Evolutionary conservation across 2,113 vertebrate species (phyloP).

Genomic region (Herpetotheres cachinnans): DNA sequence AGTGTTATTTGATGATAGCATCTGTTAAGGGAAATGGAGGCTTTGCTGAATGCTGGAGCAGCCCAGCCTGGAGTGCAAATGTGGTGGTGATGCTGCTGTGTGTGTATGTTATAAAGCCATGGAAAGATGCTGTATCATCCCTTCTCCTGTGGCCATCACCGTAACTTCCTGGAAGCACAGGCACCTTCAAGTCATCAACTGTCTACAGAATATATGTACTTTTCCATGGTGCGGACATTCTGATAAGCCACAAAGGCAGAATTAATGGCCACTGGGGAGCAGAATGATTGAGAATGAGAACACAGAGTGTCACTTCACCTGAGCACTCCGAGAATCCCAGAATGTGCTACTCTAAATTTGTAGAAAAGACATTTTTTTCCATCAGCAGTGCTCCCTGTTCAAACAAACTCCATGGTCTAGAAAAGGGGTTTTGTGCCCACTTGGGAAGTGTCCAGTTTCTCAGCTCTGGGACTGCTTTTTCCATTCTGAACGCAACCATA

Average conservation of each 20-base stretch:
- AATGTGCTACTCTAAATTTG: not conserved
- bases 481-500: constrained; percentile 63
- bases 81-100: not conserved
- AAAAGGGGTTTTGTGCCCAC: constrained; percentile 53
- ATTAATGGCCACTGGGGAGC: not conserved
- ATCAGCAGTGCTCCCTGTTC: constrained; percentile 25
- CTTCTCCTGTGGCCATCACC: not conserved
- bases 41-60: not conserved
- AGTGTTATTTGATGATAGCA: not conserved
- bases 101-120: not conserved
- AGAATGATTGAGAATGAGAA: not conserved
- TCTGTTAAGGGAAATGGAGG: not conserved
- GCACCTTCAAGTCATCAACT: not conserved
- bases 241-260: not conserved
- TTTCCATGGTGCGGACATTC: not conserved
- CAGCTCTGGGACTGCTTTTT: constrained; percentile 50
- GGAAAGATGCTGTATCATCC: not conserved
- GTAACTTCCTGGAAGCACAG: not conserved
- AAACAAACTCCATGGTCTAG: constrained; percentile 36
- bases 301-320: not conserved
- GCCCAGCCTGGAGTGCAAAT: not conserved
- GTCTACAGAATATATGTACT: not conserved
- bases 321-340: not conserved
- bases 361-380: constrained; percentile 17
- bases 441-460: constrained; percentile 48